Evolutionary conservation across 2,797 vertebrate genomes (phyloP).

Genomic region (Erpetoichthys calabaricus): DNA sequence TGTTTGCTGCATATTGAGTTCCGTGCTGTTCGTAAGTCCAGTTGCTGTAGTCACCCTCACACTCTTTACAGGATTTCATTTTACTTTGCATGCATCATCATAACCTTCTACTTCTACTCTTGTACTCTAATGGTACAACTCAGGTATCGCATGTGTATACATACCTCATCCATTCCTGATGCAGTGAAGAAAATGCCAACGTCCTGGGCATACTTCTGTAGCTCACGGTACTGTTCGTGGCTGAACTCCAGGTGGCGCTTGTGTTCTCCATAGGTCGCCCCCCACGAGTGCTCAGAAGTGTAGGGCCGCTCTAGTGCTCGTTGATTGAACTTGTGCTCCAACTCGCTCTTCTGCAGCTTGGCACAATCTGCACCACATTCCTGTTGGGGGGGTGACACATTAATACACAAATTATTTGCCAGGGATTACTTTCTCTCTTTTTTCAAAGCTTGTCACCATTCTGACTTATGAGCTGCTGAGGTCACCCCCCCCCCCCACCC

Average conservation of each 20-base stretch:
- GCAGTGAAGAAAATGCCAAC: constrained; percentile 89
- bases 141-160: too few species aligned
- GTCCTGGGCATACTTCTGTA: constrained; percentile 74
- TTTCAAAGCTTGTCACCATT: too few species aligned
- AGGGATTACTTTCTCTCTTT: too few species aligned
- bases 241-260: constrained; percentile 86
- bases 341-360: constrained; percentile 88
- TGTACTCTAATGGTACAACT: too few species aligned
- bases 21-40: too few species aligned
- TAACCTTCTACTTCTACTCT: too few species aligned
- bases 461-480: too few species aligned
- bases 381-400: constrained; percentile 34
- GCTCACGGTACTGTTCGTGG: constrained; percentile 75
- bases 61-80: too few species aligned
- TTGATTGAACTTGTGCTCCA: constrained; percentile 63
- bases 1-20: too few species aligned
- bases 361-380: constrained; percentile 84
- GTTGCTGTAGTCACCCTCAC: too few species aligned
- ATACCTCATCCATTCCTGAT: constrained; percentile 93
- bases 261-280: constrained; percentile 80
- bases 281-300: constrained; percentile 57
- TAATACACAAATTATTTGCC: background rate
- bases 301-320: constrained; percentile 53
- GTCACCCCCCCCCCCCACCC: too few species aligned
- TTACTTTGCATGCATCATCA: too few species aligned